phyloP scores from a whole-genome alignment of 2,113 vertebrate genomes.

The Phycodurus eques region DNA sequence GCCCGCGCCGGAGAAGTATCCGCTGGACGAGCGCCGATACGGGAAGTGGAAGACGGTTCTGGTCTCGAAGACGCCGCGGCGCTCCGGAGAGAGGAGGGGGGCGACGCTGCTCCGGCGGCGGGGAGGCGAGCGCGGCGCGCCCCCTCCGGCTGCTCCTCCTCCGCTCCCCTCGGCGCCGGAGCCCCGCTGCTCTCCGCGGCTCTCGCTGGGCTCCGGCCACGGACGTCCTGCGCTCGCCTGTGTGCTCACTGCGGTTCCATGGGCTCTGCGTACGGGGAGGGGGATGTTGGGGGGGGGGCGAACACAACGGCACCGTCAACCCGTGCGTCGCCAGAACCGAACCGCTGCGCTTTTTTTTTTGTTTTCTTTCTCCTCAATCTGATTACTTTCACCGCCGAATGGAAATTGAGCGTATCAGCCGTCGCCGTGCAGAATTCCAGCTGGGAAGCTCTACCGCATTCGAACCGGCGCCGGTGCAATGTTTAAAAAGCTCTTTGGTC shows the following conservation, averaged over 20 bases:
- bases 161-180: not conserved
- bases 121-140: constrained; percentile 63
- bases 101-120: constrained; percentile 64
- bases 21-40: constrained; percentile 83
- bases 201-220: constrained; percentile 12
- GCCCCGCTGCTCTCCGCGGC: not conserved
- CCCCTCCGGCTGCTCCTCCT: constrained; percentile 42
- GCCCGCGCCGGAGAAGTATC: constrained; percentile 88
- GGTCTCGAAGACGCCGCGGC: constrained; percentile 77
- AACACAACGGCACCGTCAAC: constrained; percentile 64
- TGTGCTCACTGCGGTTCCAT: constrained; percentile 76
- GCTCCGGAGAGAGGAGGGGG: constrained; percentile 52
- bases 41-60: constrained; percentile 79
- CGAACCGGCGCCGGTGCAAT: not conserved
- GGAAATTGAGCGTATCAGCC: not conserved
- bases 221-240: constrained; percentile 68
- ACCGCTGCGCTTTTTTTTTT: not conserved
- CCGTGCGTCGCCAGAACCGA: not conserved
- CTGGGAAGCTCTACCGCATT: no score
- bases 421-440: not conserved
- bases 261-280: constrained; percentile 59
- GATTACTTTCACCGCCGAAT: not conserved
- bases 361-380: not conserved
- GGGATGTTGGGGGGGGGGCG: constrained; percentile 32
- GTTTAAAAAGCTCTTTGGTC: not conserved